phyloP scores from a whole-genome alignment of 2,888 invertebrate species.

The Acanthacorydalis orientalis region DNA sequence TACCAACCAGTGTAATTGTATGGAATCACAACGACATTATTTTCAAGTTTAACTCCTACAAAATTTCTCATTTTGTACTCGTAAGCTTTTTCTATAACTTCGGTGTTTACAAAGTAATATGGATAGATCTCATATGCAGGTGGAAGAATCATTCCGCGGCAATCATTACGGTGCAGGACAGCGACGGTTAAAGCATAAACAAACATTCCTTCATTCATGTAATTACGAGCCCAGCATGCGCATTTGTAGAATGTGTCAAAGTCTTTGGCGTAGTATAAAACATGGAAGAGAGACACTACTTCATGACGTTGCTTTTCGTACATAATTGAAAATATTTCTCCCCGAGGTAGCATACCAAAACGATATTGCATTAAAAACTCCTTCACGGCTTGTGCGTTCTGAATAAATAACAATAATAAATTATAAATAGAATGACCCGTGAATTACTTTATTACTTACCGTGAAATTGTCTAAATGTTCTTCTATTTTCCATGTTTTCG shows the following conservation, averaged over 20 bases:
- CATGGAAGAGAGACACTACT: slow-evolving; percentile 43
- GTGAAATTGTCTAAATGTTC: slow-evolving; percentile 38
- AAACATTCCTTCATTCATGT: slow-evolving; percentile 52
- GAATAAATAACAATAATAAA: neutral
- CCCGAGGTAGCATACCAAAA: slow-evolving; percentile 37
- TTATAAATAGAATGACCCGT: too few relatives aligned
- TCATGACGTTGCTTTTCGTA: slow-evolving; percentile 43
- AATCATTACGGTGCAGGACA: slow-evolving; percentile 43
- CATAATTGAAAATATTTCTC: slow-evolving; percentile 42
- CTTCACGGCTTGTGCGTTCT: slow-evolving; percentile 31
- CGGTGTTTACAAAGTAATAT: slow-evolving; percentile 48
- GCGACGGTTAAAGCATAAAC: slow-evolving; percentile 45
- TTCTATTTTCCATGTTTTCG: slow-evolving; percentile 38
- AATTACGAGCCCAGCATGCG: slow-evolving; percentile 47
- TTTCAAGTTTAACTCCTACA: slow-evolving; percentile 14
- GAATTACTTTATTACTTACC: slow-evolving; percentile 18
- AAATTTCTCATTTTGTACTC: slow-evolving; percentile 38
- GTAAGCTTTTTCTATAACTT: slow-evolving; percentile 48
- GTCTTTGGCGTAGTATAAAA: slow-evolving; percentile 52
- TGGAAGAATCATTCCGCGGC: slow-evolving; percentile 45
- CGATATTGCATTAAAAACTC: slow-evolving; percentile 36
- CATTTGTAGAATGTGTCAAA: slow-evolving; percentile 52
- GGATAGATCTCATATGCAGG: slow-evolving; percentile 59
- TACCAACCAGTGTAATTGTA: slow-evolving; percentile 44
- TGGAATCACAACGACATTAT: slow-evolving; percentile 33